Percentiles rank a stretch among this genome's conserved stretches.
Conservation (phyloP, 2,113 vertebrate species). For the Calyptommatus sinebrachiatus region DNA sequence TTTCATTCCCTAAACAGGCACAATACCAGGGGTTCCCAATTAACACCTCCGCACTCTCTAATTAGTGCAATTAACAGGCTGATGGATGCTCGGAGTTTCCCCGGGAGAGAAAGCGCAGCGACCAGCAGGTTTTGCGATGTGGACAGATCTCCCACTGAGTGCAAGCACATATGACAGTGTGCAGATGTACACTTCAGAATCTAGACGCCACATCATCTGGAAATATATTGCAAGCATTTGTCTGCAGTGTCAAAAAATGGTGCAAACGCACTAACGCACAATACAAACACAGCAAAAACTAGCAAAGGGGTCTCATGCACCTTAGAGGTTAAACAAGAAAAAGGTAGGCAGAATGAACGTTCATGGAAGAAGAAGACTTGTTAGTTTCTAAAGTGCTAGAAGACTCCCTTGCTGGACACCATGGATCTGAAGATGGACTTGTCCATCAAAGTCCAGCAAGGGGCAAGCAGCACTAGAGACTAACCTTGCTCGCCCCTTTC, state of each 20-base stretch:
- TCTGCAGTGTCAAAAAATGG: not conserved
- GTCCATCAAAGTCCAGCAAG: too few relatives aligned
- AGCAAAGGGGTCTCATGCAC: too few relatives aligned
- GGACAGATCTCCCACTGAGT: not conserved
- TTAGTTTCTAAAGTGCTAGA: too few relatives aligned
- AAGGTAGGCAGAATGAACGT: too few relatives aligned
- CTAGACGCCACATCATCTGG: not conserved
- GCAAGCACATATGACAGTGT: not conserved
- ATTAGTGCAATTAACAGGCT: slow-evolving; percentile 90
- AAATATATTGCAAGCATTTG: not conserved
- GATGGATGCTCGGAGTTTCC: slow-evolving; percentile 82
- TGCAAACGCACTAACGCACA: not conserved
- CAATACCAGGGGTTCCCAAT: slow-evolving; percentile 80
- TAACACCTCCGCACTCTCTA: slow-evolving; percentile 88
- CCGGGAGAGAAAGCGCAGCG: slow-evolving; percentile 56
- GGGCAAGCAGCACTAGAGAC: too few relatives aligned
- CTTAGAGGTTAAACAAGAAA: too few relatives aligned
- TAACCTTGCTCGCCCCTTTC: too few relatives aligned
- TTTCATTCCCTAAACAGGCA: slow-evolving; percentile 68
- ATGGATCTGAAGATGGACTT: too few relatives aligned
- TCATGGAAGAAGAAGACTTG: too few relatives aligned
- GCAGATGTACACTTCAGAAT: not conserved
- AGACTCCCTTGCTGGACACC: too few relatives aligned
- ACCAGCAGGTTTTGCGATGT: slow-evolving; percentile 10
- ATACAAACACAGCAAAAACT: not conserved